A percentile compares a stretch with the other conserved stretches of the same genome.
Evolutionary conservation across 2,113 vertebrate genomes (phyloP).

Genomic region (Budorcas taxicolor): DNA sequence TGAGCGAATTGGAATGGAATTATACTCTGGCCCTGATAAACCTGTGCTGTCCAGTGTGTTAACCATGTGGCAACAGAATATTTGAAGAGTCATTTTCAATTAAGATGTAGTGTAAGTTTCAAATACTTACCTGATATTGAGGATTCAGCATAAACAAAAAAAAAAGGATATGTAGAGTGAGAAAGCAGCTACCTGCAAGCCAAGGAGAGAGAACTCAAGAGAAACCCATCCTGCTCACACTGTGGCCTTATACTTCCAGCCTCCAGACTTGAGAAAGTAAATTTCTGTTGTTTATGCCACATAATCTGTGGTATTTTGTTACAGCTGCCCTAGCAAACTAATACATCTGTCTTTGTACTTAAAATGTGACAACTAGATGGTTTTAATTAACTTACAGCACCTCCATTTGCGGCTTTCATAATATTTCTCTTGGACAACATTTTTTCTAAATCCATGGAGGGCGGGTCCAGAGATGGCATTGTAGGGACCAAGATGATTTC

Average conservation of each 20-base stretch:
- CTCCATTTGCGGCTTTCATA: background rate
- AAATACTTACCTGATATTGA: background rate
- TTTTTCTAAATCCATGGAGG: background rate
- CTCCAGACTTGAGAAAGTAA: background rate
- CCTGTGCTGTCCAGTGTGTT: background rate
- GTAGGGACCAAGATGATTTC: background rate
- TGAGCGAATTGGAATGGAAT: background rate
- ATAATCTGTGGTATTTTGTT: background rate
- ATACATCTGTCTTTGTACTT: background rate
- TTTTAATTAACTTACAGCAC: background rate
- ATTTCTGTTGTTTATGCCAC: background rate
- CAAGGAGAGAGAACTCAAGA: background rate
- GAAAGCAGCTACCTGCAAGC: background rate
- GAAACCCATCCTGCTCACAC: background rate
- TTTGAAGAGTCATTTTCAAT: background rate
- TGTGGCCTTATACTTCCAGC: background rate
- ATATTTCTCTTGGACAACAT: background rate
- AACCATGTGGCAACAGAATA: background rate
- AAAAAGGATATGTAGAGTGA: background rate
- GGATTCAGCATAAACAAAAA: background rate
- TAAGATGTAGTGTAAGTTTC: background rate
- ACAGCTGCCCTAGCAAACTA: background rate
- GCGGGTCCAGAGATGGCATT: background rate
- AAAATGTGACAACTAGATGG: background rate
- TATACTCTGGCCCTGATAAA: background rate